Base-by-base conservation (phyloP, 2,888 invertebrate genomes). In the Pristionchus exspectatus region DNA sequence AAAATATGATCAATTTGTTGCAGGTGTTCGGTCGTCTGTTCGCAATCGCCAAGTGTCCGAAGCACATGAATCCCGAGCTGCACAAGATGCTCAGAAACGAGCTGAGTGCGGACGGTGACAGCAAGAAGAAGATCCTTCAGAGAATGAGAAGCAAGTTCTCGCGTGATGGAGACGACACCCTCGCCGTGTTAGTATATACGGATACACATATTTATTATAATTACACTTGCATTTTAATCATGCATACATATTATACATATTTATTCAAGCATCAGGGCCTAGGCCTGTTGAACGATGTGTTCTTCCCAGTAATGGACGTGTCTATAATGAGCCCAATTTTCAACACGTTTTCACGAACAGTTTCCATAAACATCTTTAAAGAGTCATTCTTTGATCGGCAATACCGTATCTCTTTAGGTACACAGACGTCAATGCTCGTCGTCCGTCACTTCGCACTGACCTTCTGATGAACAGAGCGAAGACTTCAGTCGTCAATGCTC, bases 401-500 rank as follows among this genome's bases (percentile, higher is more conserved):
- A 81, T 38, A 9, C 33, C 44, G 44, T 44, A 44, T 44, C 27
- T 56, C 38, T 63, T 63, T 66, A 92, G 92, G 27, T 90, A 91
- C 72, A 92, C 90, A 3, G 92, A 92, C 81, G 90, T 92, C n/a
- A 92, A 92, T 97, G 97, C 97, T 0, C 96, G 97, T 88, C 96
- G 98, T 83, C 98, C 98, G 59, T 97, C 97, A 95, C 97, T 98
- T 92, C 96, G 97, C 91, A 98, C 97, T 12, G 98, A 98, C 95
- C 90, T 92, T 14, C 90, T 92, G 27, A 89, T 92, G 90, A 92
- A 92, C 72, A 87, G 92, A 30, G 91, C 92, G 63, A 92, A 92
- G 74, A 90, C 90, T 1, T 88, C 87, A 27, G 90, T 90, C 14
- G 77, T 86, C 24, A 90, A 87, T 30, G 89, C 89, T 4, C 89